Base-by-base conservation (phyloP, 2,113 vertebrate species). In the Oreochromis tanganicae region DNA sequence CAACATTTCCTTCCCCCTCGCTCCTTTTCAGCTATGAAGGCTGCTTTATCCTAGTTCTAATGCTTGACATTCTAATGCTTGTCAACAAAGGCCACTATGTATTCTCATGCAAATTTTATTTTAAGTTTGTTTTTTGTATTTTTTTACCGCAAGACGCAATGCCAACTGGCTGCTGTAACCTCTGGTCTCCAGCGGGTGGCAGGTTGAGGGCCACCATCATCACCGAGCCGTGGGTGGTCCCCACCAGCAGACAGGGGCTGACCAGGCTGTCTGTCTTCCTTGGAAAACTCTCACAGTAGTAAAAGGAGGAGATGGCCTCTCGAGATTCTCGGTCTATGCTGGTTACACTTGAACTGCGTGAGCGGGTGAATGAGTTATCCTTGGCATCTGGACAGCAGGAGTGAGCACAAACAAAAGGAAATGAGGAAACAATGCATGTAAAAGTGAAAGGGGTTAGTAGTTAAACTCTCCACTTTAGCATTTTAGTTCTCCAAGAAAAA, bases 301-400 rank as follows among this genome's bases (percentile, higher is more conserved):
- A 97, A 87, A 99, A 97, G 92, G 98, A 96, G 86, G 98, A 98
- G 95, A 99, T 97, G 46, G 97, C 97, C 95, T 99, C 98, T 0
- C 98, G 97, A 29, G 98, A 97, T 91, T 99, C 99, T 86, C 98
- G 96, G 91, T 99, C 99, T 90, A 99, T 98, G 95, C 99, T 99
- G 94, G 98, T 97, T 82, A 99, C 98, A 68, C 98, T 99, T 63
- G 99, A 99, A 92, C 98, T 99, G 84, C 98, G 97, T 1, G 98
- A 99, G 88, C 97, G 97, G 94, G 97, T 99, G 97, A 98, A 99
- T 50, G 97, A 97, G 96, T 97, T 97, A 93, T 99, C 98, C 96
- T 96, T 98, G 86, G 96, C 95, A 94, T 99, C 99, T 99, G 95
- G 92, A 96, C 94, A 29, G 29, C 24, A 13, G 52, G 17, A 34